phyloP scores from a whole-genome alignment of 1,140 invertebrate species.

The Drosophila erecta region DNA sequence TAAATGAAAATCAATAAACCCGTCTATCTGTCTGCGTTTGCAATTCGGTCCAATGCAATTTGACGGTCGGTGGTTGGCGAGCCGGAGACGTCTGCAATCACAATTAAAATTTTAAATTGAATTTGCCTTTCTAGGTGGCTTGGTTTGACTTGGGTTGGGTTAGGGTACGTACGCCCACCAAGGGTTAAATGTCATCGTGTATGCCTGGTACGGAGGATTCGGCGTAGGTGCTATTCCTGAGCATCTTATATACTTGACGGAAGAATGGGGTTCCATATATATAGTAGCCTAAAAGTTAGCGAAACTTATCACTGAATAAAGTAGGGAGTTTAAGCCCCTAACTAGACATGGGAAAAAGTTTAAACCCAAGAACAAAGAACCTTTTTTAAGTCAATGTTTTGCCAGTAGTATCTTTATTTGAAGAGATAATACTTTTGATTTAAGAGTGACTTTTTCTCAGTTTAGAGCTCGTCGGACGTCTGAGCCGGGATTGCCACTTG shows the following conservation, averaged over 20 bases:
- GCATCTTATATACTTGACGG: not conserved
- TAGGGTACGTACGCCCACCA: not conserved
- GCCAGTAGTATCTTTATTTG: not conserved
- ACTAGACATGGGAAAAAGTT: no score
- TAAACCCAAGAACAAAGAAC: not conserved
- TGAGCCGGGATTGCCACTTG: constrained; percentile 44
- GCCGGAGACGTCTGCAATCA: constrained; percentile 27
- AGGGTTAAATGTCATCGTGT: constrained; percentile 10
- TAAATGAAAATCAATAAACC: constrained; percentile 60
- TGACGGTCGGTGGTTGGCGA: constrained; percentile 21
- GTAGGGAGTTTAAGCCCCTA: no score
- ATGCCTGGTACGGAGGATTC: not conserved
- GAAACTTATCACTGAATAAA: no score
- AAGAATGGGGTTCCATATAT: not conserved
- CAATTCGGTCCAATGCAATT: constrained; percentile 34
- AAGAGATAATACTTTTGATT: constrained; percentile 20
- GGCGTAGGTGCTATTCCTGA: constrained; percentile 10
- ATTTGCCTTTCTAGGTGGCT: constrained; percentile 22
- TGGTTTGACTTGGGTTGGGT: not conserved
- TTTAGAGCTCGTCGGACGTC: constrained; percentile 9
- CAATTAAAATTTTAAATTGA: constrained; percentile 57
- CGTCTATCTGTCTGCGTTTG: constrained; percentile 40
- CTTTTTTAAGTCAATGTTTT: constrained; percentile 6
- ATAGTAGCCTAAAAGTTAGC: not conserved
- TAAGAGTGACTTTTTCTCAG: constrained; percentile 12